Evolutionary conservation across 1,140 invertebrate genomes (phyloP), one percentile per base, ranked within the genome.

Genomic region (Pogonomyrmex californicus): DNA sequence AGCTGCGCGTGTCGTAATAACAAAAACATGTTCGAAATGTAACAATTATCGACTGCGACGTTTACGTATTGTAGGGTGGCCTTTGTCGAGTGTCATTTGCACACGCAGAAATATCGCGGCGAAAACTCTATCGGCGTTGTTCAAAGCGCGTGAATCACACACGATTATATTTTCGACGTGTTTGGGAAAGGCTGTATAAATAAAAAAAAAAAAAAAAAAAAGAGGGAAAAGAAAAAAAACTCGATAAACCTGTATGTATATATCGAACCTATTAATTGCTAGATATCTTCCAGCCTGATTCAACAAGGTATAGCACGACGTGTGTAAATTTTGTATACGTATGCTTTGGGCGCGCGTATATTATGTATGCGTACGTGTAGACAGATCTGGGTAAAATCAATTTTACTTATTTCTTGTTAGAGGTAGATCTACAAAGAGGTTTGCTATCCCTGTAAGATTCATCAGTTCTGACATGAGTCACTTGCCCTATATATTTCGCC

Each of bases 81-180:
- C 44, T 83, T 83, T 75, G 79, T 75, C 79, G 54, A 75, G 56
- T 83, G 79, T 83, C 79, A 83, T 62, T 83, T 83, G 68, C 79
- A 83, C 78, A 49, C 78, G 49, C 14, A n/a, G 79, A 83, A 83
- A 83, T 83, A 83, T 83, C 70, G 41, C 41, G 68, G 54, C 49
- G 54, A 83, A 83, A 83, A 60, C 54, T 83, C 79, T 73, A 75
- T 83, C 77, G 62, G 76, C 60, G 41, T 63, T 51, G 77, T 66
- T 56, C 54, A 83, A 83, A 83, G 79, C 79, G 41, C 79, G 41
- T 54, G 56, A 83, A 62, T 83, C 68, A 63, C 51, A 33, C 65
- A 23, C 79, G 41, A 75, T 73, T 75, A 49, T 73, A 83, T 83
- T 83, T 83, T 66, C 36, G 63, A 85, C 23, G 14, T 30, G 4